Conservation (phyloP, 2,113 vertebrate species). For the Muntiacus muntjak region DNA sequence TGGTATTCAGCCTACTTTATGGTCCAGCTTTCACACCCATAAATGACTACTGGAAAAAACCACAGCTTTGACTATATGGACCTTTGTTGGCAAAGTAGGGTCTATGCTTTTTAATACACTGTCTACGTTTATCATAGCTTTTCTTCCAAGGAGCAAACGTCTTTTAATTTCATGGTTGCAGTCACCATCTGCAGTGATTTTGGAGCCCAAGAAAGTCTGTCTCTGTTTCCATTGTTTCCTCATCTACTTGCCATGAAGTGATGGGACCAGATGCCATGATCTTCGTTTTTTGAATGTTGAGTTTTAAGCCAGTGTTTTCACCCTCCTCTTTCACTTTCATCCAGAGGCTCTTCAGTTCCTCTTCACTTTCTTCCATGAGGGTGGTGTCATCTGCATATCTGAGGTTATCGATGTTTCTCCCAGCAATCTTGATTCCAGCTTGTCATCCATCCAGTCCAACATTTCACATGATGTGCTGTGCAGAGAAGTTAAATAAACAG, state of each 20-base stretch:
- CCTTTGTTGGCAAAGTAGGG: neutral
- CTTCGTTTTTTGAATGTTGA: neutral
- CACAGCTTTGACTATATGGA: neutral
- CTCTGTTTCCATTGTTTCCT: neutral
- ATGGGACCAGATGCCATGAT: neutral
- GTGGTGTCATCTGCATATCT: neutral
- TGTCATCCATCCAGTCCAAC: neutral
- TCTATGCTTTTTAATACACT: accelerated
- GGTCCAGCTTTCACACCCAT: neutral
- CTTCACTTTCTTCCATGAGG: neutral
- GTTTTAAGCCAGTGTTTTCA: neutral
- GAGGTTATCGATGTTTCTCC: neutral
- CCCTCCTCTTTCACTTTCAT: neutral
- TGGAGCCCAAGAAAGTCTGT: neutral
- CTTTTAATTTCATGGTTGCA: neutral
- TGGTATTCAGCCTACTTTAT: neutral
- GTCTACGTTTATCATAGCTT: neutral
- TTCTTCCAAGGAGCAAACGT: neutral
- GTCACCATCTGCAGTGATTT: neutral
- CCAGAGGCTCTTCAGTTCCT: neutral
- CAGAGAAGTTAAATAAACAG: neutral
- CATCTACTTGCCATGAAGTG: neutral
- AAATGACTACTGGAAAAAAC: neutral
- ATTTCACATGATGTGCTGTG: neutral
- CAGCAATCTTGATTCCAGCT: neutral